Conservation (phyloP, 1,140 invertebrate genomes). For the Nylanderia fulva region DNA sequence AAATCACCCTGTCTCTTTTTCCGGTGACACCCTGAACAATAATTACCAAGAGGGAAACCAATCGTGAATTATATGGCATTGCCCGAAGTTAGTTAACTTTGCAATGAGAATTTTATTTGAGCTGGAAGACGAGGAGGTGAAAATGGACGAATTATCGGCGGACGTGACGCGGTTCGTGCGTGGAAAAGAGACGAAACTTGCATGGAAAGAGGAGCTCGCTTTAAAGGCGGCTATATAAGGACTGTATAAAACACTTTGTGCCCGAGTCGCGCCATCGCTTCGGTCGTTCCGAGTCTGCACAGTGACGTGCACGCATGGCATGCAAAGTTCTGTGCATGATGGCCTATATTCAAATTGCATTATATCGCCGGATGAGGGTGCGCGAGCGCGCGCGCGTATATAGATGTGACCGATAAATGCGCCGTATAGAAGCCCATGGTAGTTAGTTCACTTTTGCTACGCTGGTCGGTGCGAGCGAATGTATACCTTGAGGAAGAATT, state of each 20-base stretch:
- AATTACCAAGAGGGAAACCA: constrained; percentile 50
- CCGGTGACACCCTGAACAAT: constrained; percentile 46
- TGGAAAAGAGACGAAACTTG: background rate
- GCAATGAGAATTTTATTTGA: constrained; percentile 11
- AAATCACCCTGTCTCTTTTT: constrained; percentile 41
- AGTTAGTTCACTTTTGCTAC: constrained; percentile 51
- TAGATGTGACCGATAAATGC: constrained; percentile 55
- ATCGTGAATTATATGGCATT: constrained; percentile 29
- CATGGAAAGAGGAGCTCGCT: constrained; percentile 10
- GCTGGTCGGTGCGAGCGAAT: constrained; percentile 22
- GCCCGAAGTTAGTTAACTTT: constrained; percentile 45
- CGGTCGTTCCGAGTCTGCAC: constrained; percentile 55
- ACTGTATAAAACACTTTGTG: constrained; percentile 16
- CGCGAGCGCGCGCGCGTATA: constrained; percentile 23
- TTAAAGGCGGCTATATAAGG: constrained; percentile 29
- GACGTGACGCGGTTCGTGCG: background rate
- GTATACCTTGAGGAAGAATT: constrained; percentile 38
- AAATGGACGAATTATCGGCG: constrained; percentile 40
- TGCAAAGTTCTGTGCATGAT: constrained; percentile 60
- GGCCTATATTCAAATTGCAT: constrained; percentile 65
- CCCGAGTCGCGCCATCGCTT: constrained; percentile 25
- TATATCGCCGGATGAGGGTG: constrained; percentile 56
- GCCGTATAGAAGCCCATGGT: constrained; percentile 29
- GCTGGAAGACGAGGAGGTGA: background rate
- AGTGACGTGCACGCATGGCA: constrained; percentile 59